These are phyloP conservation scores for Neodiprion lecontei DNA, from an alignment of 1,140 invertebrate genomes.

Conservation along the genomic window DNA sequence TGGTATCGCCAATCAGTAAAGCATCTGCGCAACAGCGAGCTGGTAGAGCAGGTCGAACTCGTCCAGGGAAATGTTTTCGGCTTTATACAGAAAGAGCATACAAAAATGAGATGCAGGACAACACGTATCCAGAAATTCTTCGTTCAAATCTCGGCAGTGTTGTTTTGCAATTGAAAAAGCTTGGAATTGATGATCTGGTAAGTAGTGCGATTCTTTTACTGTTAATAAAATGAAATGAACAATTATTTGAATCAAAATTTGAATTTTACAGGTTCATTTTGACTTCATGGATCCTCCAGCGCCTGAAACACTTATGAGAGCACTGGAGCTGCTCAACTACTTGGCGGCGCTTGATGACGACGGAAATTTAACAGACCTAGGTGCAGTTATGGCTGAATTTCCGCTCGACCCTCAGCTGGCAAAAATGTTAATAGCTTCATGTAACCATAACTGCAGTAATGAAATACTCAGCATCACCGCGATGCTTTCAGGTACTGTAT, in stretches of 20 bases:
- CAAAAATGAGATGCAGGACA: constrained; percentile 99
- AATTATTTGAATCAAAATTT: background rate
- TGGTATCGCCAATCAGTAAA: constrained; percentile 99
- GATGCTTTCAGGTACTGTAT: constrained; percentile 93
- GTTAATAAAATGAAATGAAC: background rate
- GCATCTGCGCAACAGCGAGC: constrained; percentile 99
- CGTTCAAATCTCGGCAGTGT: constrained; percentile 96
- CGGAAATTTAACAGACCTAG: constrained; percentile 92
- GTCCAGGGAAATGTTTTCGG: constrained; percentile 97
- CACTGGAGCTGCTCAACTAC: constrained; percentile 97
- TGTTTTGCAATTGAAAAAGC: constrained; percentile 97
- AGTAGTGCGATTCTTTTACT: constrained; percentile 63
- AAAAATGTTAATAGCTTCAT: constrained; percentile 97
- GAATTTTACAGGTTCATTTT: constrained; percentile 79
- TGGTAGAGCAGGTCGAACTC: constrained; percentile 94
- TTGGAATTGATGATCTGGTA: constrained; percentile 97
- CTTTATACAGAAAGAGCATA: constrained; percentile 99
- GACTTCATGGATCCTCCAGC: constrained; percentile 99
- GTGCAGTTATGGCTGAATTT: constrained; percentile 99
- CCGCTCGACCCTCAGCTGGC: constrained; percentile 98
- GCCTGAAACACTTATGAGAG: constrained; percentile 99
- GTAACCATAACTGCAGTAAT: constrained; percentile 98
- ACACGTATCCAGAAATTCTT: constrained; percentile 99
- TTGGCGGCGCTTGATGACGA: constrained; percentile 96
- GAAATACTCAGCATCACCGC: constrained; percentile 99